Evolutionary conservation across 2,888 invertebrate genomes (phyloP).

Genomic region (Dasysyrphus tricinctus): DNA sequence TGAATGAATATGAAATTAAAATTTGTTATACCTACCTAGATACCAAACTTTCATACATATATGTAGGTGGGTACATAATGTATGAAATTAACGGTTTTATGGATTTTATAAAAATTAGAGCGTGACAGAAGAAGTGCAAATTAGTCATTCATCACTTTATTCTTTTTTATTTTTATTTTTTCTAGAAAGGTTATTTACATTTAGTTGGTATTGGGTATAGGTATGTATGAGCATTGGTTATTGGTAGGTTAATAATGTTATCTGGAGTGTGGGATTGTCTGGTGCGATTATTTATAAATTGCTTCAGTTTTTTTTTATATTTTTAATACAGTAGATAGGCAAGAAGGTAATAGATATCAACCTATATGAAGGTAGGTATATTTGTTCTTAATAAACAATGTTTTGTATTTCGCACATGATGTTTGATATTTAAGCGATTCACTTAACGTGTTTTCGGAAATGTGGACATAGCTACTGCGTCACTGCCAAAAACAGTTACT

Average conservation of each 20-base stretch:
- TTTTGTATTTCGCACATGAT: too few relatives aligned
- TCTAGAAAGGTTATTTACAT: slow-evolving; percentile 4
- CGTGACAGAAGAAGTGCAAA: slow-evolving; percentile 28
- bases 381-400: too few relatives aligned
- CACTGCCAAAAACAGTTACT: too few relatives aligned
- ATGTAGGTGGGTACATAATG: background rate
- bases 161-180: background rate
- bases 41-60: background rate
- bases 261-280: background rate
- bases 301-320: too few relatives aligned
- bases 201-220: background rate
- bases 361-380: too few relatives aligned
- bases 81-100: slow-evolving; percentile 3
- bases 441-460: too few relatives aligned
- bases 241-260: background rate
- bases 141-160: slow-evolving; percentile 27
- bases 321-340: too few relatives aligned
- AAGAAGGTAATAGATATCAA: too few relatives aligned
- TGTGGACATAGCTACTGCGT: too few relatives aligned
- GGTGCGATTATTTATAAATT: too few relatives aligned
- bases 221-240: background rate
- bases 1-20: background rate
- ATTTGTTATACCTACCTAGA: background rate
- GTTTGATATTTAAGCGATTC: too few relatives aligned
- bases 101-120: slow-evolving; percentile 15